These are phyloP conservation scores for Morelia viridis DNA, from an alignment of 2,797 vertebrate species.

Conservation along the genomic window DNA sequence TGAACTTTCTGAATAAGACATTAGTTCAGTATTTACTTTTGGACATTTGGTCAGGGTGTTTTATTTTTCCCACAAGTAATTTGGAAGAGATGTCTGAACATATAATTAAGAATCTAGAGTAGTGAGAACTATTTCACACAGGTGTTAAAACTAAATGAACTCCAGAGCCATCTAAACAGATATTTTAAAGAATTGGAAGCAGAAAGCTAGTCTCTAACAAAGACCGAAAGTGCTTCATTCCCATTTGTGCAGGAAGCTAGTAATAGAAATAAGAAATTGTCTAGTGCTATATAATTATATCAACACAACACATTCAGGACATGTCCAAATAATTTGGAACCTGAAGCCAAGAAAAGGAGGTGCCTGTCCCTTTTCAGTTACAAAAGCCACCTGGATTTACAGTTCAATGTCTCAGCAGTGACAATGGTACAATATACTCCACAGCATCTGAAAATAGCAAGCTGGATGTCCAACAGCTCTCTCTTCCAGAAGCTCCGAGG, in stretches of 20 bases:
- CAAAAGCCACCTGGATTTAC: no score
- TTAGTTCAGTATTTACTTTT: neutral
- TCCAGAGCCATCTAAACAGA: neutral
- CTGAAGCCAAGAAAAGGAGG: no score
- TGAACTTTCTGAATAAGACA: neutral
- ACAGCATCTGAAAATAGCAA: no score
- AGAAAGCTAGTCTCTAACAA: neutral
- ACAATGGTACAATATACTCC: no score
- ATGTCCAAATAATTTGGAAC: no score
- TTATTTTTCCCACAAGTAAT: constrained; percentile 5
- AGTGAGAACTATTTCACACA: neutral
- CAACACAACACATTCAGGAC: neutral
- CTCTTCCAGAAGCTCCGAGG: no score
- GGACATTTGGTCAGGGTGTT: neutral
- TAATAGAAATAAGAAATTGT: neutral
- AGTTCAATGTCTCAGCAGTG: no score
- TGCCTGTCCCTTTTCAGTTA: no score
- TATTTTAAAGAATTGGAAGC: neutral
- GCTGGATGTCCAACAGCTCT: no score
- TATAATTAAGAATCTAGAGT: neutral
- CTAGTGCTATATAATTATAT: neutral
- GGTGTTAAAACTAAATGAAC: neutral
- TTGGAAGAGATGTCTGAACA: neutral
- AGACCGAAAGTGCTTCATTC: neutral
- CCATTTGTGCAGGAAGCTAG: neutral